Evolutionary conservation across 2,797 vertebrate genomes (phyloP).

Genomic region (Phrynocephalus guinanensis): DNA sequence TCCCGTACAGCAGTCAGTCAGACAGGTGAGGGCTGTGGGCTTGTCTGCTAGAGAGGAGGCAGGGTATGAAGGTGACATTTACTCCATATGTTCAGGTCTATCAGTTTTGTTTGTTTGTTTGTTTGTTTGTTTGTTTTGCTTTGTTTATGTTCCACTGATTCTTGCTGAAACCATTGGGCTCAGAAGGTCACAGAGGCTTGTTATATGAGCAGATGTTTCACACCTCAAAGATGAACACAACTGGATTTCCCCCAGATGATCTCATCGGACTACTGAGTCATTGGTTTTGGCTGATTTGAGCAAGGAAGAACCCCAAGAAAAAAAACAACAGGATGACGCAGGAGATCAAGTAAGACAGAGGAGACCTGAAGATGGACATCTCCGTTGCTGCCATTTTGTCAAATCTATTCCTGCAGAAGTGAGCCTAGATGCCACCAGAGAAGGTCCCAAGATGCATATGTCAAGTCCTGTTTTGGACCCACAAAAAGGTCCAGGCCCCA

Average conservation of each 20-base stretch:
- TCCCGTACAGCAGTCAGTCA: fast-evolving
- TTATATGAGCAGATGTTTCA: background rate
- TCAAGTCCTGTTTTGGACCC: no score
- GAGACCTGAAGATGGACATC: no score
- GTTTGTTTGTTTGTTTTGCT: no score
- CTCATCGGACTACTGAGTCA: background rate
- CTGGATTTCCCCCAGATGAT: background rate
- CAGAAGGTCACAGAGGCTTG: background rate
- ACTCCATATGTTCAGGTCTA: background rate
- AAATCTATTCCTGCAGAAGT: no score
- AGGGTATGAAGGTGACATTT: background rate
- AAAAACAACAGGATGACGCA: background rate
- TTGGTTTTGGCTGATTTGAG: background rate
- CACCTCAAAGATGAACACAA: background rate
- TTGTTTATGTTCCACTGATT: background rate
- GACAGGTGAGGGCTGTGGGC: background rate
- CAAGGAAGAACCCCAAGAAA: background rate
- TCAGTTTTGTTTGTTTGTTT: background rate
- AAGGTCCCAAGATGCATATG: no score
- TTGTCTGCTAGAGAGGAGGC: background rate
- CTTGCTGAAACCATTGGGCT: fast-evolving
- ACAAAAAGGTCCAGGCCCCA: no score
- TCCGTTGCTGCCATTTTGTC: no score
- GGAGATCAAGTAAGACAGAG: background rate
- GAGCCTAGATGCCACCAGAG: no score